phyloP scores from a whole-genome alignment of 2,888 invertebrate genomes.

The Mesorhabditis belari region DNA sequence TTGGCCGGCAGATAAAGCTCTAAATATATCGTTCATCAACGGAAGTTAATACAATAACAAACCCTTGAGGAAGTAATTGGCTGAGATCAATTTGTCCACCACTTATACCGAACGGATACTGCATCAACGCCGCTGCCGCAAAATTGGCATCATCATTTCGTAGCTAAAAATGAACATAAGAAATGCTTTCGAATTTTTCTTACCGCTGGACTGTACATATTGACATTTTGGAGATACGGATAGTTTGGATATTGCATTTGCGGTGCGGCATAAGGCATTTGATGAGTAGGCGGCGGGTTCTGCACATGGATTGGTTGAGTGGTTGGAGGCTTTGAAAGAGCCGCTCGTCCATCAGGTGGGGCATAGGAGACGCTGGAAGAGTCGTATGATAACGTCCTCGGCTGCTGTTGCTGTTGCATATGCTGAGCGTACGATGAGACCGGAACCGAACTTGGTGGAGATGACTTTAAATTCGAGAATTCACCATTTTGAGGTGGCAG shows the following conservation, averaged over 20 bases:
- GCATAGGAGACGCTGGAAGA: conserved; percentile 13
- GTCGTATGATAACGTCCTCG: conserved; percentile 17
- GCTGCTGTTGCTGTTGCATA: not conserved
- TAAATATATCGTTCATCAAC: no score
- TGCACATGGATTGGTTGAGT: not conserved
- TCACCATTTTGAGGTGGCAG: no score
- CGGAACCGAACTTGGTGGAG: not conserved
- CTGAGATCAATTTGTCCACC: conserved; percentile 30
- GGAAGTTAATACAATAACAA: no score
- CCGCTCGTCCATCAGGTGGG: conserved; percentile 14
- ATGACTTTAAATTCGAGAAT: no score
- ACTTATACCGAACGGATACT: conserved; percentile 23
- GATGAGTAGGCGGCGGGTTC: conserved; percentile 18
- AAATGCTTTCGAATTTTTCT: no score
- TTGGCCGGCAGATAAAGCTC: not conserved
- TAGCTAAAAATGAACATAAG: no score
- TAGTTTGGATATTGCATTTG: conserved; percentile 15
- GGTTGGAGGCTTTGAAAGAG: conserved; percentile 7
- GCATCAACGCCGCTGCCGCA: conserved; percentile 20
- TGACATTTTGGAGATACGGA: conserved; percentile 22
- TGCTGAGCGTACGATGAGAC: not conserved
- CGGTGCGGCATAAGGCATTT: conserved; percentile 18
- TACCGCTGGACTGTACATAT: conserved; percentile 32
- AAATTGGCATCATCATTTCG: conserved; percentile 27
- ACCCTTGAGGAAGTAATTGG: conserved; percentile 7